These are phyloP conservation scores for Danionella dracula DNA, from an alignment of 2,797 vertebrate species.

Conservation along the genomic window DNA sequence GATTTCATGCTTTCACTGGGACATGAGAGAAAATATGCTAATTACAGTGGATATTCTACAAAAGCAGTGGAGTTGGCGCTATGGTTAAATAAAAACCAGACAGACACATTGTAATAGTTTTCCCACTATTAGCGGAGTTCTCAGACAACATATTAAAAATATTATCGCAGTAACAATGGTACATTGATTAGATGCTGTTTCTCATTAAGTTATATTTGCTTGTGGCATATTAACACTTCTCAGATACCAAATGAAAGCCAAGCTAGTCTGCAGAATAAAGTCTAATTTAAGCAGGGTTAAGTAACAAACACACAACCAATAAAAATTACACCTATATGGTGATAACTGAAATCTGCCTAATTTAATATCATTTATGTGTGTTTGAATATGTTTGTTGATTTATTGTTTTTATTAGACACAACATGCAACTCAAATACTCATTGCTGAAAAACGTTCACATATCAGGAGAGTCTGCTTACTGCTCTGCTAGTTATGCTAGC, in stretches of 20 bases:
- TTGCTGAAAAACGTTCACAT: not conserved
- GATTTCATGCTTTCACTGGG: not conserved
- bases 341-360: not conserved
- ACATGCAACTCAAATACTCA: not conserved
- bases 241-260: too few relatives aligned
- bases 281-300: too few relatives aligned
- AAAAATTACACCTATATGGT: not conserved
- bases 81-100: slow-evolving; percentile 1
- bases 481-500: not conserved
- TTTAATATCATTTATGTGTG: not conserved
- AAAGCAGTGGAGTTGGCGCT: too few relatives aligned
- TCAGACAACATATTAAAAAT: not conserved
- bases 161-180: not conserved
- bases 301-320: too few relatives aligned
- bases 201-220: slow-evolving; percentile 1
- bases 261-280: too few relatives aligned
- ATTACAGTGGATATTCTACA: too few relatives aligned
- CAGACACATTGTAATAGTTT: not conserved
- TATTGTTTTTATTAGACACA: too few relatives aligned
- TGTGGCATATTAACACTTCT: not conserved
- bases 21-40: too few relatives aligned
- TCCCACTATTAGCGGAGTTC: not conserved
- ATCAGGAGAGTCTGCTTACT: not conserved
- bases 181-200: not conserved
- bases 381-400: too few relatives aligned